These are phyloP conservation scores for Neopipo cinnamomea DNA, from an alignment of 2,113 vertebrate genomes.

Conservation along the genomic window DNA sequence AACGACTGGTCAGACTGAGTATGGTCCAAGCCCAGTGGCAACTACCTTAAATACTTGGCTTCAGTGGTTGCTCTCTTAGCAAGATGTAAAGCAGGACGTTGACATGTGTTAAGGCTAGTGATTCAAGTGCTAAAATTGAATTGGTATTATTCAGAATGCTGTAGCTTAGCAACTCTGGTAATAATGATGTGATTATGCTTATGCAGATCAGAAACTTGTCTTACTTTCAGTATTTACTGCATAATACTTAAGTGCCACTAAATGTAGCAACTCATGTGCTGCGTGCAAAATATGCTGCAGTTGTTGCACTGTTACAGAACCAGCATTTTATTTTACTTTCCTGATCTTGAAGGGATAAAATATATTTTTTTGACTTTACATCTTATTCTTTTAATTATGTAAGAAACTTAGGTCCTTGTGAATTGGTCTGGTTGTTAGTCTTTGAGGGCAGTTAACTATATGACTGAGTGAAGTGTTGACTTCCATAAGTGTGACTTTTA, in stretches of 20 bases:
- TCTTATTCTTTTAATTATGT: constrained; percentile 4
- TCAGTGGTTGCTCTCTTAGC: not conserved
- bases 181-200: constrained; percentile 66
- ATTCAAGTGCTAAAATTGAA: not conserved
- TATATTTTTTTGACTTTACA: constrained; percentile 54
- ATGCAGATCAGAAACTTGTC: constrained; percentile 70
- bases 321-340: constrained; percentile 63
- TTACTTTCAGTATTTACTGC: constrained; percentile 73
- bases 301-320: constrained; percentile 63
- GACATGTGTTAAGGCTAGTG: not conserved
- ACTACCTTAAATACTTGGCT: not conserved
- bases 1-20: constrained; percentile 96
- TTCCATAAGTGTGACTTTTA: not conserved
- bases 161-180: constrained; percentile 73
- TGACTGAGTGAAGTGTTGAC: constrained; percentile 4
- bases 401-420: constrained; percentile 47
- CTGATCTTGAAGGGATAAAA: constrained; percentile 30
- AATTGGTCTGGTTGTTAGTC: constrained; percentile 52
- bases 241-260: constrained; percentile 78
- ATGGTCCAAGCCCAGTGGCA: not conserved
- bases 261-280: constrained; percentile 68
- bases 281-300: constrained; percentile 57
- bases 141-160: constrained; percentile 47
- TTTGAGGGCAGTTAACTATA: constrained; percentile 2
- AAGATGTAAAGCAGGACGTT: not conserved